Conservation (phyloP, 2,113 vertebrate genomes). For the Lanius ludovicianus region DNA sequence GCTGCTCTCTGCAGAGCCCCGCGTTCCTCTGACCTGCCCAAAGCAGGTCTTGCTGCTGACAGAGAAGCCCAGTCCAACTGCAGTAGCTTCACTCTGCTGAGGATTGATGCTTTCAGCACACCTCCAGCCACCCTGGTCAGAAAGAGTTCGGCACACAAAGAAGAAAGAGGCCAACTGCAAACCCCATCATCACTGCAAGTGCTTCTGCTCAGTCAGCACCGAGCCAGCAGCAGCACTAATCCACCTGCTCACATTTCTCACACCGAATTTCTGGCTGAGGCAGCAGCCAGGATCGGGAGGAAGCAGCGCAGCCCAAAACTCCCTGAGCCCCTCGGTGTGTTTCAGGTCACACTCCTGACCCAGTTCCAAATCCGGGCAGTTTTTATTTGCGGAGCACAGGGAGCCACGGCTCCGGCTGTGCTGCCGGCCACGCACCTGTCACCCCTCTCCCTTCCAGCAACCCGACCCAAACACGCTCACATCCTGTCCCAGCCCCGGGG, state of each 20-base stretch:
- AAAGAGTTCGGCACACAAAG: neutral
- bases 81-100: accelerated
- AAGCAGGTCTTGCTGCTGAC: accelerated
- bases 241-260: neutral
- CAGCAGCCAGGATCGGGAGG: neutral
- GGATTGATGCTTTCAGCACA: neutral
- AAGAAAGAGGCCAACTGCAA: neutral
- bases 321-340: accelerated
- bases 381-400: neutral
- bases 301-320: neutral
- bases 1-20: accelerated
- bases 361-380: neutral
- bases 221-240: neutral
- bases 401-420: neutral
- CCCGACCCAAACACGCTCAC: accelerated
- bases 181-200: accelerated
- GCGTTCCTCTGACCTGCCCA: neutral
- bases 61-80: neutral
- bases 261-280: accelerated
- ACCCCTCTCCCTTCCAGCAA: slow-evolving; percentile 27
- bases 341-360: neutral
- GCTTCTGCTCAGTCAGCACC: neutral
- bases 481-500: slow-evolving; percentile 31
- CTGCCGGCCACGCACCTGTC: neutral
- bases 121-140: neutral